Conservation (phyloP, 2,113 vertebrate species). For the Pimephales promelas region DNA sequence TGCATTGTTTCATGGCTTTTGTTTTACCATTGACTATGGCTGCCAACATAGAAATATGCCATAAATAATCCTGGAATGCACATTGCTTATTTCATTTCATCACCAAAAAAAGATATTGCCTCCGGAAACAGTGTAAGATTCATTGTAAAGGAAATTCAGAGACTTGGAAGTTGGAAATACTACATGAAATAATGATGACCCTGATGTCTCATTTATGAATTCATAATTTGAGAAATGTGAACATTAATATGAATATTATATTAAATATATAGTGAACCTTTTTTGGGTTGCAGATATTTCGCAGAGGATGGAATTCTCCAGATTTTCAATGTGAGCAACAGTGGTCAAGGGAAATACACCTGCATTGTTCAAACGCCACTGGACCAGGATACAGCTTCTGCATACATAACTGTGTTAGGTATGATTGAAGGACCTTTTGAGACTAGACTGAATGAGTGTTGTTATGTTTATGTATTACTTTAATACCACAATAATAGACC, state of each 20-base stretch:
- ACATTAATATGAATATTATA: neutral
- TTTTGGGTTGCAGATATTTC: slow-evolving; percentile 63
- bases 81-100: neutral
- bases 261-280: neutral
- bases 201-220: neutral
- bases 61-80: neutral
- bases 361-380: slow-evolving; percentile 84
- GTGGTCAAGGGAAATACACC: slow-evolving; percentile 83
- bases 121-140: neutral
- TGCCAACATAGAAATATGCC: neutral
- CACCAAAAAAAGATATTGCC: neutral
- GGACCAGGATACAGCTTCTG: slow-evolving; percentile 76
- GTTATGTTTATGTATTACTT: neutral
- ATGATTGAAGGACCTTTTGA: slow-evolving; percentile 25
- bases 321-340: slow-evolving; percentile 81
- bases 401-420: slow-evolving; percentile 84
- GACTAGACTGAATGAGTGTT: neutral
- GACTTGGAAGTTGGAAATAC: neutral
- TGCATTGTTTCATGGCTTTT: neutral
- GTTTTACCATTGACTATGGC: neutral
- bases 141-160: neutral
- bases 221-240: no score
- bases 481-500: neutral
- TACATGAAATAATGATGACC: neutral
- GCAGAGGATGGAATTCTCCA: slow-evolving; percentile 76